phyloP scores from a whole-genome alignment of 2,888 invertebrate species.

The Diloba caeruleocephala region DNA sequence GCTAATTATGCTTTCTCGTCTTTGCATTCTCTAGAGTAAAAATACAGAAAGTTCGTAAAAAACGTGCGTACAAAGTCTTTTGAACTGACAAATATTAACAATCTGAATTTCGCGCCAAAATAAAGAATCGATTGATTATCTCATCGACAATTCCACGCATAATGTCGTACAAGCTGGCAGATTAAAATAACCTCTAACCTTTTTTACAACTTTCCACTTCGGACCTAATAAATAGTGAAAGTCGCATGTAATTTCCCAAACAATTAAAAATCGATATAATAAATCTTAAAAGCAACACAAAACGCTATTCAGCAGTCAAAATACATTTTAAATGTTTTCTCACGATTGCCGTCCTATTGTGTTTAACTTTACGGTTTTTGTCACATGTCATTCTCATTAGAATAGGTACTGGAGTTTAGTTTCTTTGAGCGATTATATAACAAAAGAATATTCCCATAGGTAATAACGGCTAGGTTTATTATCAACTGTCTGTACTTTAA shows the following conservation, averaged over 20 bases:
- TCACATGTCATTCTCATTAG: slow-evolving; percentile 44
- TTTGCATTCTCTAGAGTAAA: slow-evolving; percentile 2
- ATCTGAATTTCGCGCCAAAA: neutral
- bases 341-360: slow-evolving; percentile 50
- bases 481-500: neutral
- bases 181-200: slow-evolving; percentile 7
- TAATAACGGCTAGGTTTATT: slow-evolving; percentile 9
- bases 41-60: neutral
- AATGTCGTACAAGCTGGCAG: neutral
- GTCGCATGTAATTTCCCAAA: slow-evolving; percentile 29
- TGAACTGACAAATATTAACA: neutral
- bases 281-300: slow-evolving; percentile 33
- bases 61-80: neutral
- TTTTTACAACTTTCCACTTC: slow-evolving; percentile 11
- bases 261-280: slow-evolving; percentile 49
- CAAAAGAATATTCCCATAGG: slow-evolving; percentile 40
- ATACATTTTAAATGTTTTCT: slow-evolving; percentile 47
- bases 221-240: slow-evolving; percentile 28
- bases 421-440: slow-evolving; percentile 31
- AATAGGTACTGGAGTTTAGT: slow-evolving; percentile 47
- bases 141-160: too few relatives aligned
- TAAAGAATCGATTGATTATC: neutral
- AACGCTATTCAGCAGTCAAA: slow-evolving; percentile 50
- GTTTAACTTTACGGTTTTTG: slow-evolving; percentile 42
- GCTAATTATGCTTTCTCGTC: slow-evolving; percentile 4